Base-by-base conservation (phyloP, 53 echinoderm and acorn worm species). In the Echinarachnius parma region DNA sequence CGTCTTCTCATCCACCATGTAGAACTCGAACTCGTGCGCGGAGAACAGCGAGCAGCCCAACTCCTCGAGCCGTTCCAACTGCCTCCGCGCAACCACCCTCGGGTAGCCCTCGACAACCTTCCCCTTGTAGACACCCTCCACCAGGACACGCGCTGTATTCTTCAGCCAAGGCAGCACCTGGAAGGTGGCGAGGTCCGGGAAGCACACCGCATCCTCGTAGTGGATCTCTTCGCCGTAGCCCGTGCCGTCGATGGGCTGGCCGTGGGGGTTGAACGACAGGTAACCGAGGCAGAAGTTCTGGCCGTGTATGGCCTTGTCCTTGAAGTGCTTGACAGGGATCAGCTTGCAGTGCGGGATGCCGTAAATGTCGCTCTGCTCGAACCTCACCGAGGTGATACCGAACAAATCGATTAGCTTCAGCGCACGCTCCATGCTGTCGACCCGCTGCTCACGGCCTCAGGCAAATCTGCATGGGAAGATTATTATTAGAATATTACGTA, bases 181-280 rank as follows among this genome's bases (percentile, higher is more conserved):
- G 53, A 87, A 94, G 33, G 94, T 84, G 36, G 55, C 53, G 3
- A 90, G 66, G 47, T 94, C 94, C 15, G 94, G 84, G 18, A 80
- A 28, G 62, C 70, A 84, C 21, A 81, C 65, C 19, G 53, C 84
- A 37, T 94, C 94, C 3, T 36, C 76, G 71, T 78, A 78, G 45
- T 79, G 63, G 36, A 81, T 66, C 21, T 94, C 90, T 45, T 84
- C 83, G 18, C n/a, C 27, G 71, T 75, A 94, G 14, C 84, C 84
- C 2, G 87, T 79, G 23, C 82, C 75, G 5, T 31, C 2, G n/a
- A 78, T 74, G 3, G 86, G 20, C 34, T 83, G 59, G 2, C 77
- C 54, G 4, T 66, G 35, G 0, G 94, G 61, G 28, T 94, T 86
- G 54, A 87, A 74, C 19, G 68, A 70, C 16, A 90, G 52, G 44